Percentiles rank a stretch among this genome's conserved stretches.
These are phyloP conservation scores for Solea solea DNA, from an alignment of 2,113 vertebrate genomes.

Conservation along the genomic window DNA sequence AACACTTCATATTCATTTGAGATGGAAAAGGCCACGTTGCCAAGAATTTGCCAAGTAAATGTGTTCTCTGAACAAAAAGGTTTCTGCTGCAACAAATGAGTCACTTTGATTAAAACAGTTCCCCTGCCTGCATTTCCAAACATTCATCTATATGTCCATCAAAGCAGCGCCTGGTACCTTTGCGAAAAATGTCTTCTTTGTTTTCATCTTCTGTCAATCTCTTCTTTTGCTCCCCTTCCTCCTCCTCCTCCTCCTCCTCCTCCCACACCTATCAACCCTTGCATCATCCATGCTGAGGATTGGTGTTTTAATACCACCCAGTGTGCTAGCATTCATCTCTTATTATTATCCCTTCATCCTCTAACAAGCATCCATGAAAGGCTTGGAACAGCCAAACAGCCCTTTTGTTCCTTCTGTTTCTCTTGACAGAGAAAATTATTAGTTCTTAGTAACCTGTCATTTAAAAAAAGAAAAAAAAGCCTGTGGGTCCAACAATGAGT, in stretches of 20 bases:
- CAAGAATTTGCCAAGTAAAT: too few relatives aligned
- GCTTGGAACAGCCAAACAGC: neutral
- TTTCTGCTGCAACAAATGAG: too few relatives aligned
- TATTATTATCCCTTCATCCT: constrained; percentile 3
- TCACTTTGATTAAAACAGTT: too few relatives aligned
- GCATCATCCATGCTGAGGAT: constrained; percentile 5
- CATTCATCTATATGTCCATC: neutral
- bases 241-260: neutral
- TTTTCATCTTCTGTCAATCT: constrained; percentile 2
- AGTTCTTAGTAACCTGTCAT: constrained; percentile 5
- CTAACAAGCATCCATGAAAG: constrained; percentile 9
- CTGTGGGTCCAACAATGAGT: too few relatives aligned
- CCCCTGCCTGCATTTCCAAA: too few relatives aligned
- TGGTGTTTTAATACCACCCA: constrained; percentile 4
- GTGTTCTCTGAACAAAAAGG: too few relatives aligned
- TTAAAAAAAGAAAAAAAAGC: neutral
- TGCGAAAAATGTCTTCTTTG: neutral
- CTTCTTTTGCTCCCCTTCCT: neutral
- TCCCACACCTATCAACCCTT: constrained; percentile 10
- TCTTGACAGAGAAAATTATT: neutral
- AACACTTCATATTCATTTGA: too few relatives aligned
- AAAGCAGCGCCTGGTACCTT: neutral
- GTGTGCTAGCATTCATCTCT: neutral
- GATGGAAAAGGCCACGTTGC: too few relatives aligned
- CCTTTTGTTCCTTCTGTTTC: neutral